phyloP scores from a whole-genome alignment of 2,888 invertebrate species.

The Petrophora chlorosata region DNA sequence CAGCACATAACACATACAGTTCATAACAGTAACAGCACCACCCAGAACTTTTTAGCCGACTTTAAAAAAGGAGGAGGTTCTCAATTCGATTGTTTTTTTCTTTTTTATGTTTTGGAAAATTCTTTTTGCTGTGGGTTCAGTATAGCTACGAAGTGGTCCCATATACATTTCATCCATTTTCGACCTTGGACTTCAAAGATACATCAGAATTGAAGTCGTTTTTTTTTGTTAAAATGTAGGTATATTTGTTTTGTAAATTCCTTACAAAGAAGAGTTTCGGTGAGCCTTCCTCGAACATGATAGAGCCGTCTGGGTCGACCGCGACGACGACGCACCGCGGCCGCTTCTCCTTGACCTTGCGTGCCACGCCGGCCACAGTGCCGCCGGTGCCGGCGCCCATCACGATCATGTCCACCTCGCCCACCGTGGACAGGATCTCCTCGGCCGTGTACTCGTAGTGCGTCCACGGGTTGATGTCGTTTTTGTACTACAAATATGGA shows the following conservation, averaged over 20 bases:
- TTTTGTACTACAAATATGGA: slow-evolving; percentile 88
- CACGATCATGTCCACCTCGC: slow-evolving; percentile 92
- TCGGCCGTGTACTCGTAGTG: slow-evolving; percentile 97
- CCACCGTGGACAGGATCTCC: slow-evolving; percentile 89
- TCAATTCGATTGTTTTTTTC: too few relatives aligned
- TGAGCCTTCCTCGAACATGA: slow-evolving; percentile 86
- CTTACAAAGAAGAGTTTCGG: slow-evolving; percentile 47
- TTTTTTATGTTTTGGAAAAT: too few relatives aligned
- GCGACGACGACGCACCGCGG: slow-evolving; percentile 91
- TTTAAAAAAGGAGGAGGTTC: too few relatives aligned
- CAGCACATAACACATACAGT: too few relatives aligned
- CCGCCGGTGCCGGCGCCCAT: slow-evolving; percentile 96
- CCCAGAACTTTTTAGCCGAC: too few relatives aligned
- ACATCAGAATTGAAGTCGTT: background rate
- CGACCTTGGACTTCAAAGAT: too few relatives aligned
- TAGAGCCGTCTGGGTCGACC: slow-evolving; percentile 91
- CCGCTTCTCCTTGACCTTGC: slow-evolving; percentile 91
- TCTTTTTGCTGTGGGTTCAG: too few relatives aligned
- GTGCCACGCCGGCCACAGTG: slow-evolving; percentile 94
- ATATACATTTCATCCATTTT: too few relatives aligned
- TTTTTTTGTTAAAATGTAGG: too few relatives aligned
- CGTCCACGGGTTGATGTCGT: slow-evolving; percentile 95
- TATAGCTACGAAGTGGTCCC: too few relatives aligned
- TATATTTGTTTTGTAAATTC: too few relatives aligned
- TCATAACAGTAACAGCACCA: too few relatives aligned